Evolutionary conservation across 2,888 invertebrate genomes (phyloP).

Genomic region (Callosobruchus maculatus): DNA sequence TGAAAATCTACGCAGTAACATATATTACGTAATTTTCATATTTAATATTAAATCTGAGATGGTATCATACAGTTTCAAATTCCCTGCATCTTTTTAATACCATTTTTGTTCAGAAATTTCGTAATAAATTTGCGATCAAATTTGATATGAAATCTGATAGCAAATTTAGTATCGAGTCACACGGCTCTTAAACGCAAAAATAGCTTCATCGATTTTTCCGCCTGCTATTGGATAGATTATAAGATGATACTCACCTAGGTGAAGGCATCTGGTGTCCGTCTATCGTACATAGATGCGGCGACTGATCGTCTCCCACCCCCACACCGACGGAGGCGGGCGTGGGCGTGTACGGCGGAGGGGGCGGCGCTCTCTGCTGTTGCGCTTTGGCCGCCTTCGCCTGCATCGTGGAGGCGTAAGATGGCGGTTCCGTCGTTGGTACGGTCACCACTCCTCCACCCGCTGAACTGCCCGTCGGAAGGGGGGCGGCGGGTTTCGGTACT

Average conservation of each 20-base stretch:
- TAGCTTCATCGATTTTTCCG: no score
- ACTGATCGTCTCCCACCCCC: constrained; percentile 24
- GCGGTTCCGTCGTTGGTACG: constrained; percentile 81
- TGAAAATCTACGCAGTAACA: no score
- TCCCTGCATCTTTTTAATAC: no score
- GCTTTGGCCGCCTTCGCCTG: constrained; percentile 59
- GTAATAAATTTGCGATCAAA: no score
- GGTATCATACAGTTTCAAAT: no score
- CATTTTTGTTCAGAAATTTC: no score
- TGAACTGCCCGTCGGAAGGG: constrained; percentile 40
- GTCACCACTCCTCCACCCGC: constrained; percentile 46
- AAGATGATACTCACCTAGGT: neutral
- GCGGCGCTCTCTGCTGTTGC: constrained; percentile 41
- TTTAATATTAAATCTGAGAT: no score
- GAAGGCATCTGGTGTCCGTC: neutral
- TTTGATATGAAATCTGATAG: no score
- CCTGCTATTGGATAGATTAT: no score
- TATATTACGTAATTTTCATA: no score
- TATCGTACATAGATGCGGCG: neutral
- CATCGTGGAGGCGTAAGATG: constrained; percentile 90
- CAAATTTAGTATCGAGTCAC: no score
- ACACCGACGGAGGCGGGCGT: neutral
- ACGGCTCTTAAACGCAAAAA: no score
- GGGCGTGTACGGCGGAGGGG: constrained; percentile 56
- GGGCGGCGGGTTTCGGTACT: constrained; percentile 39